Conservation (phyloP, 1,140 invertebrate genomes). For the Archegozetes longisetosus region DNA sequence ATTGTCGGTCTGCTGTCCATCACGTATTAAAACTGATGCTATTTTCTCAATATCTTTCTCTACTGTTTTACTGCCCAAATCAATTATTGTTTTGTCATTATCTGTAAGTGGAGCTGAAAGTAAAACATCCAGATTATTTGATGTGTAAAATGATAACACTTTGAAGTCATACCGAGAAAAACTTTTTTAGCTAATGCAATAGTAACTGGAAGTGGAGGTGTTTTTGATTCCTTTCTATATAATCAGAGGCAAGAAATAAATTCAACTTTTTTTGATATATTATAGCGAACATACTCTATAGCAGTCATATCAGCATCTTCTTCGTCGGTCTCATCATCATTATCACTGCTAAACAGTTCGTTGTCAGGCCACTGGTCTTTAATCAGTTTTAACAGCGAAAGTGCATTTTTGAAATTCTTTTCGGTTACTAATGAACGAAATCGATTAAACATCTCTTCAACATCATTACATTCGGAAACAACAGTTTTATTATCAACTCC, state of each 20-base stretch:
- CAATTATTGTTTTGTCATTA: neutral
- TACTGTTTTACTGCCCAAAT: neutral
- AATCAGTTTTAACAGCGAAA: neutral
- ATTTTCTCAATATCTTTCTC: neutral
- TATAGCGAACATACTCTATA: constrained; percentile 16
- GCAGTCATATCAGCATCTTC: constrained; percentile 20
- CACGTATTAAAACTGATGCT: neutral
- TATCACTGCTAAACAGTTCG: constrained; percentile 23
- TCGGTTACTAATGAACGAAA: neutral
- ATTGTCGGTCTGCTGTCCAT: neutral
- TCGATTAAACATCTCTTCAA: neutral
- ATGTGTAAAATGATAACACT: neutral
- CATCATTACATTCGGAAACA: neutral
- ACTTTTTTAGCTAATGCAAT: neutral
- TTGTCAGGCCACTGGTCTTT: neutral
- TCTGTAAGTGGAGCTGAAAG: constrained; percentile 1
- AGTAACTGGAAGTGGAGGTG: neutral
- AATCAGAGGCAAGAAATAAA: neutral
- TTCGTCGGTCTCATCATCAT: constrained; percentile 18
- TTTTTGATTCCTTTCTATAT: neutral
- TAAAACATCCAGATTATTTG: neutral
- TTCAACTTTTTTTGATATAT: neutral
- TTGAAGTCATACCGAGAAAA: neutral
- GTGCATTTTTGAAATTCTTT: neutral
- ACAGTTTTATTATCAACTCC: neutral